Conservation (phyloP, 1,140 invertebrate species). For the Ditylenchus dipsaci region DNA sequence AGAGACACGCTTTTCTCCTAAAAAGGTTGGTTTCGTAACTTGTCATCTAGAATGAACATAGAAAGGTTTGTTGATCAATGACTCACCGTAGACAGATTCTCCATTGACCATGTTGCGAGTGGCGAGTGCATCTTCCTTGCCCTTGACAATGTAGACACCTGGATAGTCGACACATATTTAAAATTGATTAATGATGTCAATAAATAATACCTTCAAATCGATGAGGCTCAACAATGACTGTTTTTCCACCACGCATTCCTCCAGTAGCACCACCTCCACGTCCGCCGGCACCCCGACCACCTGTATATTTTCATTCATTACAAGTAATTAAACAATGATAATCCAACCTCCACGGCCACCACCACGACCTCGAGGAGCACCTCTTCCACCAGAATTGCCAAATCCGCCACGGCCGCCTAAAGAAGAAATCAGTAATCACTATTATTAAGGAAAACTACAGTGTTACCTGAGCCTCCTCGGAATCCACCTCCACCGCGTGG, state of each 20-base stretch:
- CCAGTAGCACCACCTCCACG: constrained; percentile 59
- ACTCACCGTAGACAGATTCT: constrained; percentile 85
- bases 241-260: constrained; percentile 82
- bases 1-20: constrained; percentile 82
- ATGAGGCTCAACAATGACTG: constrained; percentile 91
- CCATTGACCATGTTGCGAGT: constrained; percentile 91
- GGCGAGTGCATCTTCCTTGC: constrained; percentile 93
- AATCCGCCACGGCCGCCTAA: constrained; percentile 23
- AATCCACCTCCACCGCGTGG: background rate
- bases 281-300: constrained; percentile 33
- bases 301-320: too few species aligned
- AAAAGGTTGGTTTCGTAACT: too few species aligned
- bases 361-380: constrained; percentile 33
- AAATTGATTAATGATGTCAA: background rate
- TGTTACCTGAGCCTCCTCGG: background rate
- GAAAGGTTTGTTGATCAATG: too few species aligned
- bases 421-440: background rate
- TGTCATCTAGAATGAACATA: too few species aligned
- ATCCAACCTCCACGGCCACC: constrained; percentile 30
- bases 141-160: constrained; percentile 92
- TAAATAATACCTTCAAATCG: constrained; percentile 70
- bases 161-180: background rate
- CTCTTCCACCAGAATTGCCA: constrained; percentile 30
- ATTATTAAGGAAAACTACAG: background rate
- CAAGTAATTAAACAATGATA: constrained; percentile 30